Conservation (phyloP, 1,140 invertebrate species). For the Drosophila seguyi region DNA sequence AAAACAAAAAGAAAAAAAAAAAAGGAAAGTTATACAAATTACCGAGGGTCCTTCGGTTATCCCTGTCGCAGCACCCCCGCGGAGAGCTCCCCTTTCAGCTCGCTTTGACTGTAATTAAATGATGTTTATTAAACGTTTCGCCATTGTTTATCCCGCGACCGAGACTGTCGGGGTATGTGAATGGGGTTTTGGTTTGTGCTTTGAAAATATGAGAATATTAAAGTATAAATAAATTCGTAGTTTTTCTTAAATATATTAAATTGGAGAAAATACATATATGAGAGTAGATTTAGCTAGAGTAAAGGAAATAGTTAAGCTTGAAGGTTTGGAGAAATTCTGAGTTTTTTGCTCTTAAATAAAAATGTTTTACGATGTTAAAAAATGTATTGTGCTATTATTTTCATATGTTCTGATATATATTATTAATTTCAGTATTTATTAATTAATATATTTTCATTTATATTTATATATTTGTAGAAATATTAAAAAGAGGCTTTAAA, state of each 20-base stretch:
- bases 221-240: not conserved
- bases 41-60: constrained; percentile 46
- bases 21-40: constrained; percentile 72
- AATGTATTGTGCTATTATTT: too few species aligned
- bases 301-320: not conserved
- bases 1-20: constrained; percentile 64
- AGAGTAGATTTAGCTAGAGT: not conserved
- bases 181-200: not conserved
- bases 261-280: not conserved
- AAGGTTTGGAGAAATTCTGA: not conserved
- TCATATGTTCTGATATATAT: too few species aligned
- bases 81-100: constrained; percentile 33
- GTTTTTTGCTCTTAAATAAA: too few species aligned
- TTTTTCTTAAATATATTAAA: not conserved
- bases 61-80: constrained; percentile 12
- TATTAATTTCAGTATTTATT: too few species aligned
- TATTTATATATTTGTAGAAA: too few species aligned
- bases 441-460: too few species aligned
- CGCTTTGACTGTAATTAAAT: constrained; percentile 69
- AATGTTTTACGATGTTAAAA: too few species aligned
- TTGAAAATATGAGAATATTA: not conserved
- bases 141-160: constrained; percentile 20
- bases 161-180: not conserved
- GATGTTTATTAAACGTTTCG: constrained; percentile 70
- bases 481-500: too few species aligned